A percentile compares a stretch with the other conserved stretches of the same genome.
phyloP scores from a whole-genome alignment of 2,888 invertebrate species.

The Branchipolynoe longqiensis region DNA sequence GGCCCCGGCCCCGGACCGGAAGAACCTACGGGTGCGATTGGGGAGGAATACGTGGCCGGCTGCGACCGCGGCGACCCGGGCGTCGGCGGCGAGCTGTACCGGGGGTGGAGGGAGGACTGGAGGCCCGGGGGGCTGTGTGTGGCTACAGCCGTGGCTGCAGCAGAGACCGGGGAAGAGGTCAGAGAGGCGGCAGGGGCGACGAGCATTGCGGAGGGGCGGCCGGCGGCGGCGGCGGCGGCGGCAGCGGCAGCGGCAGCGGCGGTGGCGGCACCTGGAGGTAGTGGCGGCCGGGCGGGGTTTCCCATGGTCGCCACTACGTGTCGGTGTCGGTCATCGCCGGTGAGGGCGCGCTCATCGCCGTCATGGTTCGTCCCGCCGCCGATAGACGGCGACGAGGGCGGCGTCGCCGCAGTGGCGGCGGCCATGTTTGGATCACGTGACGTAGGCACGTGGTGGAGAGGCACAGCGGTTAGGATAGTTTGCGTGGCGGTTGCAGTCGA shows the following conservation, averaged over 20 bases:
- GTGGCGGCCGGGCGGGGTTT: neutral
- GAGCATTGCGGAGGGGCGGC: neutral
- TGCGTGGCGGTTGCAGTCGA: neutral
- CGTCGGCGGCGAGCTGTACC: neutral
- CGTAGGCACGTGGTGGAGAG: neutral
- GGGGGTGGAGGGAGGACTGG: neutral
- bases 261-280: neutral
- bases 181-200: neutral
- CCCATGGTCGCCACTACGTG: neutral
- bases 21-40: conserved; percentile 27
- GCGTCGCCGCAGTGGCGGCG: neutral
- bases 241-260: neutral
- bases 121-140: neutral
- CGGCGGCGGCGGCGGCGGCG: neutral
- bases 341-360: neutral
- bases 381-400: too few species aligned
- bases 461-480: conserved; percentile 12
- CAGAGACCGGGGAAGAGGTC: neutral
- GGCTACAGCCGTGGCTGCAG: neutral
- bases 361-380: neutral
- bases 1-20: neutral
- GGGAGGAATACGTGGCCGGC: neutral
- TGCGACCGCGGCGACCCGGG: neutral
- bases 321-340: neutral
- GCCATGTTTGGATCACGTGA: neutral